A percentile compares a stretch with the other conserved stretches of the same genome.
Conservation (phyloP, 2,797 vertebrate species). For the Ispidina lecontei region DNA sequence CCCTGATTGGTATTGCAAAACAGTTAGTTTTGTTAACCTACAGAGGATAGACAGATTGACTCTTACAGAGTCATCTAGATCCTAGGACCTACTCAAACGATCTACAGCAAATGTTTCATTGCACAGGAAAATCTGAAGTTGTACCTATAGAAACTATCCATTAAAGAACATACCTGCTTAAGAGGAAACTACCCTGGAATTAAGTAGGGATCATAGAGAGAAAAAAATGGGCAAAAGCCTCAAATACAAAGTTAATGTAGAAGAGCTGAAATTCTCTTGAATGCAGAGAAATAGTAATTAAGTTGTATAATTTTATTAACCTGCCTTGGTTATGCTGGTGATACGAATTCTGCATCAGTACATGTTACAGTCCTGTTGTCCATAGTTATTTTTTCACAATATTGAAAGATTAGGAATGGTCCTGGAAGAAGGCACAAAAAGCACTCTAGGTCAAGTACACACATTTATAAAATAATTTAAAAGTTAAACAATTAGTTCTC, state of each 20-base stretch:
- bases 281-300: neutral
- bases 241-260: neutral
- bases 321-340: no score
- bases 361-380: neutral
- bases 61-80: neutral
- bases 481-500: neutral
- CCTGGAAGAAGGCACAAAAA: neutral
- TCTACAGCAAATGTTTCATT: no score
- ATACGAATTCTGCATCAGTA: neutral
- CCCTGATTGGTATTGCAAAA: neutral
- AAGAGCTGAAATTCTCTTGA: neutral
- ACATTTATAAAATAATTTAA: neutral
- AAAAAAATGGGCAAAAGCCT: neutral
- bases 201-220: neutral
- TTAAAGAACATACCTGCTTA: neutral
- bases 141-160: neutral
- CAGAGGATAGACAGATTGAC: neutral
- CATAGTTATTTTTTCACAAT: neutral
- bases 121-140: neutral
- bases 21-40: neutral
- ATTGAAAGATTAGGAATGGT: neutral
- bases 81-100: neutral
- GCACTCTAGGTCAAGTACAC: neutral
- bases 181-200: neutral
- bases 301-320: neutral